Evolutionary conservation across 2,113 vertebrate genomes (phyloP), one percentile per base, ranked within the genome.

Genomic region (Rhabdomys dilectus): DNA sequence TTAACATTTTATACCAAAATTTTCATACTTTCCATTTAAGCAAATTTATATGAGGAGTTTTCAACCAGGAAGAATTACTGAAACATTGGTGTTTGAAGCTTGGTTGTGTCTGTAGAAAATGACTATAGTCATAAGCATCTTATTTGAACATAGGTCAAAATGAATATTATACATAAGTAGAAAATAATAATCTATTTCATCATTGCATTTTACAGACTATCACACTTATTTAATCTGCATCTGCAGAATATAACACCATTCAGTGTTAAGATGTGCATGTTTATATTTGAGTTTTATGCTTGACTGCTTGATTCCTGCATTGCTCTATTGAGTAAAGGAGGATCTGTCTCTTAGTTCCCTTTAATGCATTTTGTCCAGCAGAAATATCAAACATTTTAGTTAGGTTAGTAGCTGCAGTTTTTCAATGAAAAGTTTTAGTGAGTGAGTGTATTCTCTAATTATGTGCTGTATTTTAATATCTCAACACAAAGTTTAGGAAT

Each of bases 231-330:
- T 13, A 78, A 53, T n/a, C 24, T n/a, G 3, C 3, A 1, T 1
- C n/a, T 1, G 39, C 0, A 1, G 2, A 11, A 9, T 19, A 51
- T 34, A 0, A 1, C 39, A 5, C 12, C 10, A 17, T 9, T 17
- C 29, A n/a, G 3, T 75, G 17, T 34, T 56, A 58, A 42, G 9
- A 22, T 16, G 72, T 34, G 4, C 12, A 16, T 34, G 22, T 7
- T 2, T 0, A 48, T 31, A 26, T 45, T 3, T 39, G 36, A 12
- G 3, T 36, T 31, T 68, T 36, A 34, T 34, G 4, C 4, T 90
- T 86, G 29, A 17, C 4, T 75, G 11, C 36, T 4, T 62, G 39
- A 39, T 6, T 78, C 34, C 36, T 72, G 3, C 0, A 17, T 93
- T n/a, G 58, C 24, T 58, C 76, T 77, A 9, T 62, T 93, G 21